A percentile compares a stretch with the other conserved stretches of the same genome.
Evolutionary conservation across 2,888 invertebrate species (phyloP).

Genomic region (Conus canariensis): DNA sequence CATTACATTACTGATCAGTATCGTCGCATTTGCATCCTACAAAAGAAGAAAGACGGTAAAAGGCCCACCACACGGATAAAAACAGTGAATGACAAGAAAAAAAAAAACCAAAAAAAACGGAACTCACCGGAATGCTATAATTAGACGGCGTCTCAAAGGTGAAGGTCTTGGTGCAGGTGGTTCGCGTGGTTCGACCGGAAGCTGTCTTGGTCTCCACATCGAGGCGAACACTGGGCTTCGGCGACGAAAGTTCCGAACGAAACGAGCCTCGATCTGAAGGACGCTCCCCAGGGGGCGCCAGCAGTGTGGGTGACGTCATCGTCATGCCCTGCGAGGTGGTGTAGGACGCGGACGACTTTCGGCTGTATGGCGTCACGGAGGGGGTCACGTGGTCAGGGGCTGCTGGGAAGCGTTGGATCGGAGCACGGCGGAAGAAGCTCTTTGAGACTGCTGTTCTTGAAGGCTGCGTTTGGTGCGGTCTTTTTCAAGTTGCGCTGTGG

Average conservation of each 20-base stretch:
- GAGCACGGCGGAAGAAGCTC: background rate
- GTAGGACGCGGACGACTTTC: background rate
- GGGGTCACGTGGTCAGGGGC: background rate
- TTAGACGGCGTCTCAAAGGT: slow-evolving; percentile 60
- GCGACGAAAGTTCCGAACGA: background rate
- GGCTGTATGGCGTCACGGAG: slow-evolving; percentile 23
- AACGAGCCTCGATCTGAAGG: background rate
- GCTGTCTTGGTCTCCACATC: slow-evolving; percentile 29
- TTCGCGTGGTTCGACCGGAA: slow-evolving; percentile 42
- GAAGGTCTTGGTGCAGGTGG: slow-evolving; percentile 54
- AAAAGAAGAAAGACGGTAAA: too few species aligned
- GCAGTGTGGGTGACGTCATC: background rate
- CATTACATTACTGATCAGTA: too few species aligned
- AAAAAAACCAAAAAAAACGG: background rate
- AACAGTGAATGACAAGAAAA: background rate
- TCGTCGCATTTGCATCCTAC: too few species aligned
- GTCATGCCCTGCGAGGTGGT: background rate
- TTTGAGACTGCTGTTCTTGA: background rate
- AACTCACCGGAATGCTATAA: slow-evolving; percentile 62
- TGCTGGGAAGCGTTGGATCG: background rate
- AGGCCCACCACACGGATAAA: background rate
- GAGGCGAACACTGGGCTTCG: slow-evolving; percentile 4
- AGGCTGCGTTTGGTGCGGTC: slow-evolving; percentile 41
- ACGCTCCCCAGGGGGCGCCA: background rate
- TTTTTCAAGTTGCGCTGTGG: slow-evolving; percentile 58